phyloP scores from a whole-genome alignment of 2,888 invertebrate genomes.

The Bugulina stolonifera region DNA sequence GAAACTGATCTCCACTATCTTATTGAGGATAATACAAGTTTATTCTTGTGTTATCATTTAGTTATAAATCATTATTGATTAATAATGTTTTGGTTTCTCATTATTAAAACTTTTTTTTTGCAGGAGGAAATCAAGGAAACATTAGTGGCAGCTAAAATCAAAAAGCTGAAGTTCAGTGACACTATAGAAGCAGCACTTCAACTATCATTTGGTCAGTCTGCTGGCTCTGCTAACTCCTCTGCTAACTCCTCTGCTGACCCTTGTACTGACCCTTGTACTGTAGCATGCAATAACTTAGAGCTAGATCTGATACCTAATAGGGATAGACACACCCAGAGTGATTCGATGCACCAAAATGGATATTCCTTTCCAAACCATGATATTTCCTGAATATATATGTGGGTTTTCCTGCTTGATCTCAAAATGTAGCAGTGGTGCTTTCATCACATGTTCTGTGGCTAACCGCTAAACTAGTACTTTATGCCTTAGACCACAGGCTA shows the following conservation, averaged over 20 bases:
- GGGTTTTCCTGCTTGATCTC: no score
- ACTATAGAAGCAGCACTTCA: background rate
- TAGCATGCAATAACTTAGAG: background rate
- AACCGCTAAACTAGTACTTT: no score
- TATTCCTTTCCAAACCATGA: no score
- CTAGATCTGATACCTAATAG: background rate
- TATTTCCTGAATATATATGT: no score
- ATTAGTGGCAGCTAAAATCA: background rate
- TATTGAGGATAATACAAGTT: no score
- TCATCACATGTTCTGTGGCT: no score
- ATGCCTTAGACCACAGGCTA: no score
- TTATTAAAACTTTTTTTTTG: background rate
- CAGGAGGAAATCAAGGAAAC: constrained; percentile 14
- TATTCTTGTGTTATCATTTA: no score
- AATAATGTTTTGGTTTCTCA: background rate
- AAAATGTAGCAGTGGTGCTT: no score
- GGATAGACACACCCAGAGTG: background rate
- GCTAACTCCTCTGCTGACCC: background rate
- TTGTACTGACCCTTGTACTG: background rate
- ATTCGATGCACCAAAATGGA: no score
- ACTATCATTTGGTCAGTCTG: constrained; percentile 3
- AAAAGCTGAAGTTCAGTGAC: background rate
- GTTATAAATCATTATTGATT: background rate
- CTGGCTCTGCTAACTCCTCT: background rate
- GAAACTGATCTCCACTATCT: no score